These are phyloP conservation scores for Corynorhinus townsendii DNA, from an alignment of 2,113 vertebrate species.

Conservation along the genomic window DNA sequence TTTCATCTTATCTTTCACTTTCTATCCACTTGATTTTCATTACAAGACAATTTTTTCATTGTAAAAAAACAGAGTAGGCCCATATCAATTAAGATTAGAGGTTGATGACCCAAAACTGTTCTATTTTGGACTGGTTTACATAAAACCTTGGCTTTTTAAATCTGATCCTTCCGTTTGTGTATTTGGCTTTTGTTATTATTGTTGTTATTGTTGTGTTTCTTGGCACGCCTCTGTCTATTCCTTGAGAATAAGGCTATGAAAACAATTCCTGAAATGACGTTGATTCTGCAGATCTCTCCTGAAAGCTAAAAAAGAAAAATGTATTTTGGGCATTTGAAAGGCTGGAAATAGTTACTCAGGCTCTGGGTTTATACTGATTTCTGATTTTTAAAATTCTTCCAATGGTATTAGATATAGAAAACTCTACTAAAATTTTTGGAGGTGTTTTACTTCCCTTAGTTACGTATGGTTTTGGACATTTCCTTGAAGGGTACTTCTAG, in stretches of 20 bases:
- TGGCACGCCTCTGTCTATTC: not conserved
- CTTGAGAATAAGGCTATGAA: constrained; percentile 13
- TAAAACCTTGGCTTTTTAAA: not conserved
- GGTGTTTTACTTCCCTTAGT: not conserved
- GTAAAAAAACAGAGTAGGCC: not conserved
- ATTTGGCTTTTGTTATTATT: not conserved
- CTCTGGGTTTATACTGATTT: constrained; percentile 29
- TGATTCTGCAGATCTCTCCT: not conserved
- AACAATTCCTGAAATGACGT: not conserved
- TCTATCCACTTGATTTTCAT: not conserved
- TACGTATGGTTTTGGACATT: not conserved
- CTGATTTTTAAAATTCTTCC: constrained; percentile 33
- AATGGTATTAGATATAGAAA: not conserved
- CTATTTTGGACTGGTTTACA: not conserved
- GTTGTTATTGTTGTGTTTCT: not conserved
- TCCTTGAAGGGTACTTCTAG: not conserved
- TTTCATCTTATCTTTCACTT: not conserved
- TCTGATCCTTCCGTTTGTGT: not conserved
- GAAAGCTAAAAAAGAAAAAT: constrained; percentile 17
- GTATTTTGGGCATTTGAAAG: constrained; percentile 32
- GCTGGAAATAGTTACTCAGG: not conserved
- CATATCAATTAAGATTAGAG: not conserved
- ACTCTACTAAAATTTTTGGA: not conserved
- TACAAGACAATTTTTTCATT: not conserved
- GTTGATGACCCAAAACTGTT: not conserved